Base-by-base conservation (phyloP, 2,888 invertebrate genomes). In the Rhagonycha lutea region DNA sequence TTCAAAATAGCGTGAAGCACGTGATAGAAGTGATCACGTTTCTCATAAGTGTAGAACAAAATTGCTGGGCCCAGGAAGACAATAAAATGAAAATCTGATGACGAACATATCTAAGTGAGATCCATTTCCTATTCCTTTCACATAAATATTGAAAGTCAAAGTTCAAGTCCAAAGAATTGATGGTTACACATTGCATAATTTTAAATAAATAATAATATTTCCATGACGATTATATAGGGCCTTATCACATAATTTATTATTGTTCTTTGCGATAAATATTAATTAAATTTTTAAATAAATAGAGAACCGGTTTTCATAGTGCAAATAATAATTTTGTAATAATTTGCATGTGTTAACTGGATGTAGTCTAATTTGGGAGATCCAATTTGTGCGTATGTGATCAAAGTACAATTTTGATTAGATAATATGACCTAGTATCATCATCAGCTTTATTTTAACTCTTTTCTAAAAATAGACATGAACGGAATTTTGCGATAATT, bases 21-120 rank as follows among this genome's bases (percentile, higher is more conserved):
- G 68, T 68, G 72, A 72, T 72, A 11, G 47, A 68, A 62, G 72
- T 72, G 61, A 68, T 72, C 72, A 72, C 72, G 72, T 72, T 72
- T 72, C 72, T 72, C 72, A 72, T 72, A 72, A 72, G 72, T 65
- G 29, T 23, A 67, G 68, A 72, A 32, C 60, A 61, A 72, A 72
- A 72, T 72, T 72, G 72, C 68, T 28, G 24, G 61, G 68, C 71
- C 61, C 72, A 61, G 68, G 68, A 68, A 72, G 67, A 72, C 72
- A 72, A 68, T 72, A 68, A 65, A 68, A 72, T 61, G 68, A 72
- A 72, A 72, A 60, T 65, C 65, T 62, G 70, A 70, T 72, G 32
- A 61, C 32, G 63, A 65, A 65, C 63, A 65, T 65, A 65, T 65
- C 24, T 63, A 26, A 63, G 26, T 24, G 63, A 47, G 47, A n/a